Evolutionary conservation across 2,888 invertebrate genomes (phyloP).

Genomic region (Metacarcinus magister): DNA sequence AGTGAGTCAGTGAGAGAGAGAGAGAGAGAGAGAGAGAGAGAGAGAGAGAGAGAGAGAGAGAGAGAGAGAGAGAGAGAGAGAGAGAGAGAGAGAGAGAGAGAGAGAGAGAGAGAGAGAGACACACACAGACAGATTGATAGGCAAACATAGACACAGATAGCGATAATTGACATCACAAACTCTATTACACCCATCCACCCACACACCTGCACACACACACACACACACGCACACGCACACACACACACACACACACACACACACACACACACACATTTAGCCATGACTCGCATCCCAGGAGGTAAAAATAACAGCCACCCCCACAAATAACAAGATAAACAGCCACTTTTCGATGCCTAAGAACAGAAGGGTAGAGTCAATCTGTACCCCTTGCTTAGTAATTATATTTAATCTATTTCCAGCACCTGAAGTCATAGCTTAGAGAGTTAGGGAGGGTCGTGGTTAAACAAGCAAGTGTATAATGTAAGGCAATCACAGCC

Average conservation of each 20-base stretch:
- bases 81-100: slow-evolving; percentile 49
- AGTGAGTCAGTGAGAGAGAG: background rate
- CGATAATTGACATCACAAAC: slow-evolving; percentile 1
- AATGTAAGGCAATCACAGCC: slow-evolving; percentile 39
- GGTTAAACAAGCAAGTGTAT: slow-evolving; percentile 22
- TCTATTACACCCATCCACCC: background rate
- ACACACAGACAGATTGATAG: background rate
- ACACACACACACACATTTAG: background rate
- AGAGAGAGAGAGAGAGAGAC: background rate
- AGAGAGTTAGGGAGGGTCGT: slow-evolving; percentile 16
- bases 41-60: background rate
- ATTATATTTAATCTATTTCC: background rate
- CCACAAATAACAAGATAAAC: background rate
- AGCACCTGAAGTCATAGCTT: background rate
- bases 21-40: background rate
- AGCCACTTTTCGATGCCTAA: background rate
- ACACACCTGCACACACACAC: too few species aligned
- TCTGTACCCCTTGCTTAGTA: background rate
- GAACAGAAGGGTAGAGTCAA: background rate
- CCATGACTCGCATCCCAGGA: background rate
- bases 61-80: slow-evolving; percentile 28
- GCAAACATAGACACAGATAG: background rate
- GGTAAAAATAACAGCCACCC: background rate
- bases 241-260: slow-evolving; percentile 39
- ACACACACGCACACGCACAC: background rate